Conservation (phyloP, 2,888 invertebrate genomes). For the Pristionchus japonicus region DNA sequence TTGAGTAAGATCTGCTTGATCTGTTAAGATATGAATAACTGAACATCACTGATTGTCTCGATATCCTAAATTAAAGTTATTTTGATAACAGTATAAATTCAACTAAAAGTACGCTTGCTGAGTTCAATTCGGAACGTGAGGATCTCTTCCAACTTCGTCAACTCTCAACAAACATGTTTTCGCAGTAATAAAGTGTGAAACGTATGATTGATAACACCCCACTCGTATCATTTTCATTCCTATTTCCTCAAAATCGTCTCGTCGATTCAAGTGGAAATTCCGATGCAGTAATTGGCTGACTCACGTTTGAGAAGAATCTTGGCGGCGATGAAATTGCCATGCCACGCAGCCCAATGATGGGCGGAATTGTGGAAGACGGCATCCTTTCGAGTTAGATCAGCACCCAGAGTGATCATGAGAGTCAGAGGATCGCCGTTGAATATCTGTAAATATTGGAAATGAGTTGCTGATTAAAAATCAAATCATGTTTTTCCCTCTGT, state of each 20-base stretch:
- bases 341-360: constrained; percentile 94
- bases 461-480: no score
- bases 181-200: constrained; percentile 9
- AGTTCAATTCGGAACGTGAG: background rate
- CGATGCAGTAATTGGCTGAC: constrained; percentile 55
- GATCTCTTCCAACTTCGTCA: background rate
- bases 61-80: no score
- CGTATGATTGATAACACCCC: constrained; percentile 19
- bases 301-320: constrained; percentile 87
- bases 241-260: background rate
- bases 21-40: no score
- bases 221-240: background rate
- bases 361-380: constrained; percentile 86
- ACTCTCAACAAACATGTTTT: constrained; percentile 17
- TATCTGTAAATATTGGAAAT: no score
- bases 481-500: no score
- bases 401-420: constrained; percentile 91
- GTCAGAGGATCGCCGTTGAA: constrained; percentile 87
- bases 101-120: no score
- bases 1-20: constrained; percentile 47
- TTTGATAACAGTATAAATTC: background rate
- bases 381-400: constrained; percentile 88
- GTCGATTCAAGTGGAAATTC: background rate
- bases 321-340: constrained; percentile 91
- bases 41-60: no score